Percentiles rank a stretch among this genome's conserved stretches.
Evolutionary conservation across 2,797 vertebrate genomes (phyloP).

Genomic region (Malurus splendens): DNA sequence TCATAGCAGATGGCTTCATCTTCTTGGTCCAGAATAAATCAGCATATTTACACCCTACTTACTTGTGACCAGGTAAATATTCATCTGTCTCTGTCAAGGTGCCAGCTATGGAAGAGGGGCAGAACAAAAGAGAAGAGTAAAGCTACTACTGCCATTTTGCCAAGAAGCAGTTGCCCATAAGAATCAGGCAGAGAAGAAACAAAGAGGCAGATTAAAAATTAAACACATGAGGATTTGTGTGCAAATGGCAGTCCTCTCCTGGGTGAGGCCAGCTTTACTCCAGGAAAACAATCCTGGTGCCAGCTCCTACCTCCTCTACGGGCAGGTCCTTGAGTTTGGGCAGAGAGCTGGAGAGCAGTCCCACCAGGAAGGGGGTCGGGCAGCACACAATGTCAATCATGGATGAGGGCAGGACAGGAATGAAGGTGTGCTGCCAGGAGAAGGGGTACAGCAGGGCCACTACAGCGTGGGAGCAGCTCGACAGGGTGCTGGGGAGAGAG

Average conservation of each 20-base stretch:
- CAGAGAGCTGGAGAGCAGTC: conserved; percentile 92
- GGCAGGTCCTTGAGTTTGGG: conserved; percentile 96
- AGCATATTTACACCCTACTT: neutral
- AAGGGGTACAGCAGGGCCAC: conserved; percentile 98
- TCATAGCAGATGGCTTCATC: neutral
- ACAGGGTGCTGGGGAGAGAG: conserved; percentile 83
- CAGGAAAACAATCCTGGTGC: neutral
- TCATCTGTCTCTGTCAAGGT: neutral
- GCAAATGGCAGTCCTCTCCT: neutral
- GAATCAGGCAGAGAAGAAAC: neutral
- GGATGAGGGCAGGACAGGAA: conserved; percentile 92
- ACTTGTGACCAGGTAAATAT: neutral
- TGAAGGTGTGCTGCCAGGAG: conserved; percentile 99
- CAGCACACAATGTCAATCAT: conserved; percentile 99
- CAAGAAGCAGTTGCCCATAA: neutral
- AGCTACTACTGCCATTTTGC: neutral
- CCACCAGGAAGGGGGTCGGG: conserved; percentile 96
- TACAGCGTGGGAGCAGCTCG: conserved; percentile 92
- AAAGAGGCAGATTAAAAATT: neutral
- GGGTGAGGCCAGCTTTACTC: neutral
- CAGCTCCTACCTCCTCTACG: conserved; percentile 88
- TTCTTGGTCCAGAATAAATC: neutral
- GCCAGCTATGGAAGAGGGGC: neutral
- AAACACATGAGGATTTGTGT: neutral
- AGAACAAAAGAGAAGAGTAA: neutral